phyloP scores from a whole-genome alignment of 2,888 invertebrate species.

The Trissolcus japonicus region DNA sequence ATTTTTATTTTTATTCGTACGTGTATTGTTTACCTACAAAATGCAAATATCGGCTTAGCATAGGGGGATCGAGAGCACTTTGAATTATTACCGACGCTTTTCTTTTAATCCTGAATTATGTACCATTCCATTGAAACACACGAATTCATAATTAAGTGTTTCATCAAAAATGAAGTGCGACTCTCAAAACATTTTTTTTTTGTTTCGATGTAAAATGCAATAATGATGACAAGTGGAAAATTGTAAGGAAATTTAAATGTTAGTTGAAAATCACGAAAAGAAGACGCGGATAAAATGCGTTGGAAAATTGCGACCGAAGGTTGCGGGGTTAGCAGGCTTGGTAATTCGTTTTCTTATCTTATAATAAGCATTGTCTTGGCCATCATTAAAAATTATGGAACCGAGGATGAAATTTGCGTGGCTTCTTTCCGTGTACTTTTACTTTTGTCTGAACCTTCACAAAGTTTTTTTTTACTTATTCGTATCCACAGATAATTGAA shows the following conservation, averaged over 20 bases:
- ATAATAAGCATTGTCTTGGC: constrained; percentile 19
- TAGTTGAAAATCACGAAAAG: too few relatives aligned
- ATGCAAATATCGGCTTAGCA: neutral
- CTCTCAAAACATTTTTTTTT: too few relatives aligned
- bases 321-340: constrained; percentile 1
- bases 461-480: constrained; percentile 7
- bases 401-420: neutral
- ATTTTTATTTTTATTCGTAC: neutral
- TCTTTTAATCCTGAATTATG: constrained; percentile 31
- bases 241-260: neutral
- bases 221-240: too few relatives aligned
- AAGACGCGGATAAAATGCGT: neutral
- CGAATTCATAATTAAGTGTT: too few relatives aligned
- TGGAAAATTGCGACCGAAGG: too few relatives aligned
- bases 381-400: constrained; percentile 25
- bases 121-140: neutral
- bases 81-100: constrained; percentile 22
- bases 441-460: constrained; percentile 1
- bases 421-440: neutral
- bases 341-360: constrained; percentile 31
- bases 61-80: constrained; percentile 11
- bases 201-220: too few relatives aligned
- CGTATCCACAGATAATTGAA: too few relatives aligned
- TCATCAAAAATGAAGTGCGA: too few relatives aligned
- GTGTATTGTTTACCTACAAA: neutral